Percentiles rank a stretch among this genome's conserved stretches.
Evolutionary conservation across 2,888 invertebrate genomes (phyloP).

Genomic region (Peribatodes rhomboidaria): DNA sequence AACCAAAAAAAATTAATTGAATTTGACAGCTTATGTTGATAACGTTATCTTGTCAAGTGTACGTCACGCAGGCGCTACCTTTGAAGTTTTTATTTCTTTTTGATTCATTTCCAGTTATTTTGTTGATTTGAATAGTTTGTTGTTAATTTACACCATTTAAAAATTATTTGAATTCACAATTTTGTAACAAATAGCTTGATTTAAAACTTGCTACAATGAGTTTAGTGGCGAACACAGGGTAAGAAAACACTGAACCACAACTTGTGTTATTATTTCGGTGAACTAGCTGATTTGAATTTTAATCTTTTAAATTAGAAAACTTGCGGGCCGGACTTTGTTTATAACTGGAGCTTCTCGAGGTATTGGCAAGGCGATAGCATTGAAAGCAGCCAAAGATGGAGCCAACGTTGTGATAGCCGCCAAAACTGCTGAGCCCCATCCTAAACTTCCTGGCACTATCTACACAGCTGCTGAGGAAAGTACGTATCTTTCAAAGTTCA

Average conservation of each 20-base stretch:
- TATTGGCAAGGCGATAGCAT: constrained; percentile 97
- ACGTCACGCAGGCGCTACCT: background rate
- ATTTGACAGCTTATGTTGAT: too few relatives aligned
- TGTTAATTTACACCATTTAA: background rate
- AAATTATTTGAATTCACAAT: constrained; percentile 2
- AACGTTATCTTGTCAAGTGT: too few relatives aligned
- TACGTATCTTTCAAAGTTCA: constrained; percentile 68
- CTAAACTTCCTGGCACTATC: constrained; percentile 96
- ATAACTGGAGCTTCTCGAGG: constrained; percentile 98
- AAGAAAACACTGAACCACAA: constrained; percentile 48
- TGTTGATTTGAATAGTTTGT: constrained; percentile 31
- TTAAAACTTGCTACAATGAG: constrained; percentile 67
- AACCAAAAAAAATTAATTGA: too few relatives aligned
- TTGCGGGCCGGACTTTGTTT: constrained; percentile 96
- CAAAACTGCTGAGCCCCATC: constrained; percentile 96
- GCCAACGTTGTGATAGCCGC: constrained; percentile 97
- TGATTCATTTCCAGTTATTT: constrained; percentile 5
- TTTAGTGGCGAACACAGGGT: constrained; percentile 84
- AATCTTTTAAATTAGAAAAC: constrained; percentile 71
- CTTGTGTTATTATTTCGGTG: constrained; percentile 39
- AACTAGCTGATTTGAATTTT: constrained; percentile 43
- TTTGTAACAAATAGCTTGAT: constrained; percentile 11
- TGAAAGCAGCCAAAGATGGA: constrained; percentile 97
- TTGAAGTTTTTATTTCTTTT: constrained; percentile 2
- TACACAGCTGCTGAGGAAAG: constrained; percentile 96